Evolutionary conservation across 23 tunicate species (phyloP).

Genomic region (Halocynthia roretzi): DNA sequence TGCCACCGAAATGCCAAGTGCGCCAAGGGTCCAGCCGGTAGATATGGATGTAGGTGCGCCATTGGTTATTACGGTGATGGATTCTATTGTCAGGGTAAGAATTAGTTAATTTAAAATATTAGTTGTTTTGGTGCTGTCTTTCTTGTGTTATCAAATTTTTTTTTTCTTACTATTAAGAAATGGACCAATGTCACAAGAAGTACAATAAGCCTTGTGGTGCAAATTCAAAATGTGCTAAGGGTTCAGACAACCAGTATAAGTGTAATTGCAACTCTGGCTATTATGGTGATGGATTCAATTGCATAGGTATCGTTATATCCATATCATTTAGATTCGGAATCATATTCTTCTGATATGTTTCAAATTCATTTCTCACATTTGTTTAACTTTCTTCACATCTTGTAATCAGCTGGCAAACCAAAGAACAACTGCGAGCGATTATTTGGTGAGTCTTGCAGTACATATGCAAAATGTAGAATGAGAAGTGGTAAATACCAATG

Average conservation of each 20-base stretch:
- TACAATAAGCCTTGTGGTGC: too few relatives aligned
- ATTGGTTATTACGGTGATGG: conserved; percentile 4
- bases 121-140: background rate
- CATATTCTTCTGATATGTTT: too few relatives aligned
- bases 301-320: background rate
- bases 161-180: too few relatives aligned
- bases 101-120: background rate
- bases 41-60: background rate
- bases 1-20: too few relatives aligned
- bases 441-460: background rate
- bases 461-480: background rate
- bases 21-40: too few relatives aligned
- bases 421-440: too few relatives aligned
- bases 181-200: too few relatives aligned
- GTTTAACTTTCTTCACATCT: too few relatives aligned
- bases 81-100: conserved; percentile 3
- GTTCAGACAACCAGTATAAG: background rate
- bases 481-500: background rate
- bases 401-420: too few relatives aligned
- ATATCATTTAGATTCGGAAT: too few relatives aligned
- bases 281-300: conserved; percentile 6
- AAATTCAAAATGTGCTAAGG: too few relatives aligned
- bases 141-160: background rate
- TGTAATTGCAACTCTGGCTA: conserved; percentile 7
- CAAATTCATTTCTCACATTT: too few relatives aligned